These are phyloP conservation scores for Hassar affinis DNA, from an alignment of 2,113 vertebrate genomes.

Conservation along the genomic window DNA sequence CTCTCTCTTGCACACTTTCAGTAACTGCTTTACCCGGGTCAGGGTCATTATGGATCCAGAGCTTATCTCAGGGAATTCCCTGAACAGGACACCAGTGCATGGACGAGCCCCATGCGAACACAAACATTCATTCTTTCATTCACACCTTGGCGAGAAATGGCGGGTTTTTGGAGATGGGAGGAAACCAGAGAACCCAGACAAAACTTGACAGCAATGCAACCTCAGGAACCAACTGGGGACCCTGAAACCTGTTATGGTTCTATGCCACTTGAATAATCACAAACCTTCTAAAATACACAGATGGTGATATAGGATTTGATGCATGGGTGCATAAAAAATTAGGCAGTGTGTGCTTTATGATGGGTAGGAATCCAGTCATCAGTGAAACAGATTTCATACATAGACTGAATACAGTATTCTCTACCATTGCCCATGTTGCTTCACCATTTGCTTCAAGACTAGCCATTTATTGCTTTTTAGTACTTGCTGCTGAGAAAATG, in stretches of 20 bases:
- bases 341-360: neutral
- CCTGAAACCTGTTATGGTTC: too few relatives aligned
- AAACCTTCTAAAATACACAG: neutral
- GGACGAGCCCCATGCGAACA: neutral
- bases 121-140: neutral
- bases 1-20: neutral
- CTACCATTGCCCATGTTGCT: neutral
- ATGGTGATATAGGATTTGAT: neutral
- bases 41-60: neutral
- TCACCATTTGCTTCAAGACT: neutral
- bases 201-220: neutral
- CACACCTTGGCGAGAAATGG: too few relatives aligned
- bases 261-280: neutral
- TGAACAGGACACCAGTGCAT: neutral
- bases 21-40: neutral
- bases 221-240: neutral
- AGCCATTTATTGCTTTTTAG: neutral
- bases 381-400: neutral
- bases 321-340: neutral
- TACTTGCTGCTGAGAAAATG: slow-evolving; percentile 1
- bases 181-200: neutral
- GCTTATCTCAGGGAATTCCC: neutral
- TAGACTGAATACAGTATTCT: neutral
- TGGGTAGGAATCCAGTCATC: neutral
- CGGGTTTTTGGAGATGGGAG: too few relatives aligned